phyloP scores from a whole-genome alignment of 2,113 vertebrate genomes.

The Zonotrichia leucophrys region DNA sequence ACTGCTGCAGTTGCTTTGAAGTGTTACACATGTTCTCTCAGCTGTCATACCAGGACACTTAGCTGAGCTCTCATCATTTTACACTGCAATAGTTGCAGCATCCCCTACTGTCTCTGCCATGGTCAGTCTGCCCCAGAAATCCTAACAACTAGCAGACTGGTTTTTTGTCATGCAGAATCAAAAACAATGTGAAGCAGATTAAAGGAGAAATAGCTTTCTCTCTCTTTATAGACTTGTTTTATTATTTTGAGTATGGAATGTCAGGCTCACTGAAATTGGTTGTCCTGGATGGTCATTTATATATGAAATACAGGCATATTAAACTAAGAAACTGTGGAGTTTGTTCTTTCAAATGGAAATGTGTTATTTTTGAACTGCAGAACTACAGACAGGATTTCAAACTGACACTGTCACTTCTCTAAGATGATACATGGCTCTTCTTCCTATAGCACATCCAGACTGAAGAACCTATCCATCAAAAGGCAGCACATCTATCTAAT shows the following conservation, averaged over 20 bases:
- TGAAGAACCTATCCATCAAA: background rate
- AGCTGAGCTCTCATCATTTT: background rate
- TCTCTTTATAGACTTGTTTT: constrained; percentile 23
- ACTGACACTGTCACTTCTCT: background rate
- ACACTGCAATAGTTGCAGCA: background rate
- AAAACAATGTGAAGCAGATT: constrained; percentile 23
- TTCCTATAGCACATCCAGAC: background rate
- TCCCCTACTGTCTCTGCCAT: background rate
- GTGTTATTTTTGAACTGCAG: constrained; percentile 20
- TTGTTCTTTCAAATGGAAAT: constrained; percentile 45
- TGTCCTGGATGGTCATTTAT: constrained; percentile 40
- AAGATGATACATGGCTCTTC: background rate
- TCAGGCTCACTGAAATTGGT: background rate
- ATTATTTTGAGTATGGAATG: constrained; percentile 4
- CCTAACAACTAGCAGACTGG: background rate
- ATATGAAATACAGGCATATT: constrained; percentile 33
- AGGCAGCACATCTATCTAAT: background rate
- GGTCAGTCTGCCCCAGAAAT: constrained; percentile 29
- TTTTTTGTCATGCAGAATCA: constrained; percentile 10
- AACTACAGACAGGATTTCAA: constrained; percentile 15
- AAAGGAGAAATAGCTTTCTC: constrained; percentile 33
- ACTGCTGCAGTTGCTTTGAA: background rate
- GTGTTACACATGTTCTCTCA: background rate
- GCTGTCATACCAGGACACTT: background rate
- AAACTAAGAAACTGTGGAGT: constrained; percentile 1